Evolutionary conservation across 2,797 vertebrate genomes (phyloP).

Genomic region (Syncerus caffer): DNA sequence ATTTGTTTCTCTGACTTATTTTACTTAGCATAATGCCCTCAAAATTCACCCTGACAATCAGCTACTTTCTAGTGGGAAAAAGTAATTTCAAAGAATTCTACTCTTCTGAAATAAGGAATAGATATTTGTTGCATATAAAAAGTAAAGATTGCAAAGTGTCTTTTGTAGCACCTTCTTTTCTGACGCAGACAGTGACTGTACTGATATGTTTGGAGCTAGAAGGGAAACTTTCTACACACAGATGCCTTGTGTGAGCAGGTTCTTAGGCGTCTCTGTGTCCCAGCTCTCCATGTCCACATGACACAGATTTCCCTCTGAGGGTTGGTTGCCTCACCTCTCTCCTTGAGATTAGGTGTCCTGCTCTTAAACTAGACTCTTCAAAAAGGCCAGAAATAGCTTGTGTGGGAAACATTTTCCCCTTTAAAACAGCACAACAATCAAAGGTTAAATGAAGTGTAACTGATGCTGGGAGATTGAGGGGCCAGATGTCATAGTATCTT

Average conservation of each 20-base stretch:
- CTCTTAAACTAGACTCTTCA: background rate
- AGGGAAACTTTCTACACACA: background rate
- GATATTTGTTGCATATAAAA: background rate
- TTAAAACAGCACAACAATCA: background rate
- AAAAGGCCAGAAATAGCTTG: background rate
- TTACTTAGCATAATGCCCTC: background rate
- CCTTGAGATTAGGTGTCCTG: background rate
- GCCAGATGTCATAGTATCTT: background rate
- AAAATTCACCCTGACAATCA: background rate
- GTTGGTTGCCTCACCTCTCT: background rate
- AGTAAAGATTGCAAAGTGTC: background rate
- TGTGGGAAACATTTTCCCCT: background rate
- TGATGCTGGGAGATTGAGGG: background rate
- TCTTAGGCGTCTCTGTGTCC: background rate
- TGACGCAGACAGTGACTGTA: background rate
- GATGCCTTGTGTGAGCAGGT: background rate
- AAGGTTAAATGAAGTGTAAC: background rate
- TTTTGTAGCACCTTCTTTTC: background rate
- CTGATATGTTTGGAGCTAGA: background rate
- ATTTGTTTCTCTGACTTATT: background rate
- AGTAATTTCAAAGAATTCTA: background rate
- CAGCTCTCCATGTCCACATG: background rate
- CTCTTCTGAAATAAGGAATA: slow-evolving; percentile 7
- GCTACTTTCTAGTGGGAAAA: background rate
- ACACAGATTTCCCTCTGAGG: background rate